Evolutionary conservation across 2,888 invertebrate species (phyloP).

Genomic region (Octonoba sinensis): DNA sequence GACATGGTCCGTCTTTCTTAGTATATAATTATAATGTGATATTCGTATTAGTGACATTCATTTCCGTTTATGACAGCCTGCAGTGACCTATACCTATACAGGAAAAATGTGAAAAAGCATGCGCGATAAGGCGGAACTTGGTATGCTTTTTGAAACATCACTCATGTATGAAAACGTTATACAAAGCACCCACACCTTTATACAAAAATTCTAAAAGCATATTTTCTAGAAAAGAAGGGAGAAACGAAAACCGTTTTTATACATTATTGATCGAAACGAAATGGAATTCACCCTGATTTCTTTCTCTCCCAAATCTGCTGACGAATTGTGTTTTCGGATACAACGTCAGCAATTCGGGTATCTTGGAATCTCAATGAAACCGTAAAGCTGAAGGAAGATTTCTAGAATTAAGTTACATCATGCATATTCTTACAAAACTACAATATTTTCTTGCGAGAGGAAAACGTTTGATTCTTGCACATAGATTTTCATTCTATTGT

Average conservation of each 20-base stretch:
- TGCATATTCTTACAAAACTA: neutral
- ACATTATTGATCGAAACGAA: slow-evolving; percentile 37
- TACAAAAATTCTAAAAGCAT: slow-evolving; percentile 21
- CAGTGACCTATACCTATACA: no score
- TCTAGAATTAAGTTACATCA: slow-evolving; percentile 35
- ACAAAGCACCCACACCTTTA: slow-evolving; percentile 8
- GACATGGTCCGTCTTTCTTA: no score
- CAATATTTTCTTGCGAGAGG: no score
- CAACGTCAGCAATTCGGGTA: slow-evolving; percentile 48
- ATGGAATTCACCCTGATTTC: slow-evolving; percentile 40
- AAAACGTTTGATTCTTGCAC: no score
- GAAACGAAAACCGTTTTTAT: slow-evolving; percentile 31
- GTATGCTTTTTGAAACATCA: no score
- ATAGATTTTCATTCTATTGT: no score
- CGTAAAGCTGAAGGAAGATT: slow-evolving; percentile 17
- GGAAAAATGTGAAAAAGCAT: no score
- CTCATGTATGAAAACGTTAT: no score
- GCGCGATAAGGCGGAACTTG: no score
- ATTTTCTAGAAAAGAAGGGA: slow-evolving; percentile 14
- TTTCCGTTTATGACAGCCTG: no score
- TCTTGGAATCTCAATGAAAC: slow-evolving; percentile 29
- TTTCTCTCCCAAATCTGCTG: slow-evolving; percentile 46
- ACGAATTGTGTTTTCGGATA: slow-evolving; percentile 45
- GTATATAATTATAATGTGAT: no score
- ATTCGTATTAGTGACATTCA: no score